A percentile compares a stretch with the other conserved stretches of the same genome.
phyloP scores from a whole-genome alignment of 2,797 vertebrate species.

The Hypotaenidia okinawae region DNA sequence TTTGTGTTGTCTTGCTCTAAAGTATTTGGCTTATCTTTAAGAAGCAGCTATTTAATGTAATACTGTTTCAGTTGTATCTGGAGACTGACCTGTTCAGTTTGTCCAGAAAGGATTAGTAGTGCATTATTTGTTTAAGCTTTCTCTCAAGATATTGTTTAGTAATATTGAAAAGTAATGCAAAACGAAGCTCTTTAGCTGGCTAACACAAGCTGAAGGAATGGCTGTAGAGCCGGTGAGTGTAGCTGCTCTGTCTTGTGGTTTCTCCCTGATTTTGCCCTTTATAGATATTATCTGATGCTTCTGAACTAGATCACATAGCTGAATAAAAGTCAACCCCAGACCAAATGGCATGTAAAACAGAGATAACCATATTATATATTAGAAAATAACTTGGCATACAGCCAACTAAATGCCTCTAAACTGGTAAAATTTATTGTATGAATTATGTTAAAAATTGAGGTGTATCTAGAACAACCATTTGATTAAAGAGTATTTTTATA shows the following conservation, averaged over 20 bases:
- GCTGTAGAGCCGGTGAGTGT: background rate
- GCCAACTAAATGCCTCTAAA: background rate
- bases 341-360: background rate
- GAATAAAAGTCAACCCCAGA: background rate
- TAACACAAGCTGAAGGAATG: background rate
- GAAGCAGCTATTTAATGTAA: background rate
- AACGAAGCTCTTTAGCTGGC: background rate
- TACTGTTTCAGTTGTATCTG: background rate
- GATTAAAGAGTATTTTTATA: background rate
- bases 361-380: background rate
- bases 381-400: background rate
- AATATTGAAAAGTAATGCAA: background rate
- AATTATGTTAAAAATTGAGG: background rate
- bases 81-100: background rate
- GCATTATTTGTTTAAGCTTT: background rate
- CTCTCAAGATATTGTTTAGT: background rate
- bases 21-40: background rate
- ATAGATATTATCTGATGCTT: background rate
- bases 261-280: background rate
- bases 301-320: background rate
- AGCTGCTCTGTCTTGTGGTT: background rate
- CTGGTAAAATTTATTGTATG: background rate
- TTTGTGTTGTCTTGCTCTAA: background rate
- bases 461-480: background rate
- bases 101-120: background rate